Evolutionary conservation across 2,113 vertebrate genomes (phyloP).

Genomic region (Eulemur rufifrons): DNA sequence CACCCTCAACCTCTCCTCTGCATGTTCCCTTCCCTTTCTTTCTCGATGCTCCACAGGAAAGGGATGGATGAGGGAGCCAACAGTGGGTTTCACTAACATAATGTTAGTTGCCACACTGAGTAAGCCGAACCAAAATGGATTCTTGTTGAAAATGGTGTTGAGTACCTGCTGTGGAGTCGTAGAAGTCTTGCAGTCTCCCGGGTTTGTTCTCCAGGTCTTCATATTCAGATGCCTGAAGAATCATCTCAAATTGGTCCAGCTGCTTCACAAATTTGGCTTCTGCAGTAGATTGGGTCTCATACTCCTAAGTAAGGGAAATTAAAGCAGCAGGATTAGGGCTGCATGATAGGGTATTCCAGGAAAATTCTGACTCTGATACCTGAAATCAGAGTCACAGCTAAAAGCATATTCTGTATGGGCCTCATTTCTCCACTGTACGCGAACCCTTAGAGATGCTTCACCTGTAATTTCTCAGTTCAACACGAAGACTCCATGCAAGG

Average conservation of each 20-base stretch:
- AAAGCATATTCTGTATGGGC: not conserved
- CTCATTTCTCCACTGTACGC: not conserved
- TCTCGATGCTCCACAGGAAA: not conserved
- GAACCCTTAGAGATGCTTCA: not conserved
- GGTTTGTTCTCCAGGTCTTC: slow-evolving; percentile 93
- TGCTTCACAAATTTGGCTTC: slow-evolving; percentile 96
- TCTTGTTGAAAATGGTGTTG: not conserved
- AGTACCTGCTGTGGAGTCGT: slow-evolving; percentile 91
- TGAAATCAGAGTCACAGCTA: not conserved
- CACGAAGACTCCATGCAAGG: fast-evolving
- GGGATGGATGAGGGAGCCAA: not conserved
- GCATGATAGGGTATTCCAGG: not conserved
- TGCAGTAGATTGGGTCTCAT: slow-evolving; percentile 90
- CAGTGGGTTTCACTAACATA: too few relatives aligned
- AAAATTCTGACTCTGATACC: not conserved
- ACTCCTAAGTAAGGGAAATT: slow-evolving; percentile 86
- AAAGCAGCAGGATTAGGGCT: not conserved
- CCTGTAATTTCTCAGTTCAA: not conserved
- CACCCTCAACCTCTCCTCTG: not conserved
- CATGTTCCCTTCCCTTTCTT: not conserved
- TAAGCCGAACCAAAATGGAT: not conserved
- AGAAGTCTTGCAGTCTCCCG: slow-evolving; percentile 96
- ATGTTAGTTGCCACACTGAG: not conserved
- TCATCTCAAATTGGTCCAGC: slow-evolving; percentile 97
- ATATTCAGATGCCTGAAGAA: slow-evolving; percentile 96